Conservation (phyloP, 2,797 vertebrate species). For the Iguana delicatissima region DNA sequence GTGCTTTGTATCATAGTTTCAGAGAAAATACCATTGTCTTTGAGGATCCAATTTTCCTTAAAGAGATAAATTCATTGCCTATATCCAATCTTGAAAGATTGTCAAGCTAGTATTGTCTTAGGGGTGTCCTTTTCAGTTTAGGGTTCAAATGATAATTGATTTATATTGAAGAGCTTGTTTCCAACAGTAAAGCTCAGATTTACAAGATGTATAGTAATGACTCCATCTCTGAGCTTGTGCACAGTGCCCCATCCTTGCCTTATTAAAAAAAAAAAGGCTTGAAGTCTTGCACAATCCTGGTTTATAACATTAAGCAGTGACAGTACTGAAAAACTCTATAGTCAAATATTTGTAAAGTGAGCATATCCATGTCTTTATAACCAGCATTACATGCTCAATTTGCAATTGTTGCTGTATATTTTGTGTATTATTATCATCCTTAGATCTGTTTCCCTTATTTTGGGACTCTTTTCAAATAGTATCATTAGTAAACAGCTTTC, state of each 20-base stretch:
- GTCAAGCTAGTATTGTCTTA: neutral
- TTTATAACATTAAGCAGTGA: neutral
- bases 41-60: neutral
- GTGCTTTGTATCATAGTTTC: neutral
- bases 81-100: neutral
- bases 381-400: too few species aligned
- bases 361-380: too few species aligned
- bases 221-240: neutral
- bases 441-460: too few species aligned
- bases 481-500: too few species aligned
- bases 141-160: neutral
- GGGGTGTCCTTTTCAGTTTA: neutral
- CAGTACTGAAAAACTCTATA: neutral
- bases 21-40: neutral
- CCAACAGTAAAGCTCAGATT: neutral
- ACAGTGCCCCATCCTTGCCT: neutral
- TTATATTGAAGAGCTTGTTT: neutral
- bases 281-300: neutral
- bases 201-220: neutral
- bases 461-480: too few species aligned
- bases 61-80: neutral
- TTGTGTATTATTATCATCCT: too few species aligned
- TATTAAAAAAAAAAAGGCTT: neutral
- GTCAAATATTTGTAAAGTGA: too few species aligned
- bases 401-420: too few species aligned